Conservation (phyloP, 2,888 invertebrate species). For the Crepidodera aurea region DNA sequence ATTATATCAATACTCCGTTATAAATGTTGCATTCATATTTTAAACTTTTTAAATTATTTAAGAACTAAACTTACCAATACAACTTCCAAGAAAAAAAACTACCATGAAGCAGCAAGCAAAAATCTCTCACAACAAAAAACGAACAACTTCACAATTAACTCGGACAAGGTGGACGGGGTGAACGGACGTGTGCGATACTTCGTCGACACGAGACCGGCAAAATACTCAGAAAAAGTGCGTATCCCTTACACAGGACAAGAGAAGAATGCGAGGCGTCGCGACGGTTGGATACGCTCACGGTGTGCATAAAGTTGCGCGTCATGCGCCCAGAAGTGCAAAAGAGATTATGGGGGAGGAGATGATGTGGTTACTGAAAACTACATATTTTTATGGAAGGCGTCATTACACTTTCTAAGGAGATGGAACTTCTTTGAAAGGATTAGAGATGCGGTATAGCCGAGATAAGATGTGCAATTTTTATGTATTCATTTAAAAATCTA, state of each 20-base stretch:
- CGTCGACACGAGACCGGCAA: background rate
- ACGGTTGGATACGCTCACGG: background rate
- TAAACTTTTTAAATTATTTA: background rate
- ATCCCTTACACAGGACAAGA: background rate
- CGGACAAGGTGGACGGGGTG: background rate
- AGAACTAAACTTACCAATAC: too few relatives aligned
- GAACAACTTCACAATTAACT: background rate
- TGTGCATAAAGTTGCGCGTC: slow-evolving; percentile 16
- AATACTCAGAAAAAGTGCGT: background rate
- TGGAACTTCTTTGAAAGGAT: background rate
- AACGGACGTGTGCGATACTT: background rate
- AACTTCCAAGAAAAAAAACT: too few relatives aligned
- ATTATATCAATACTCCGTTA: too few relatives aligned
- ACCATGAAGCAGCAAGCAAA: too few relatives aligned
- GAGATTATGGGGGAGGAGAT: slow-evolving; percentile 20
- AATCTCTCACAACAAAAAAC: background rate
- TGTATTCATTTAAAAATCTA: too few relatives aligned
- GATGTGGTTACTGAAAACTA: slow-evolving; percentile 16
- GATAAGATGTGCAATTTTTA: too few relatives aligned
- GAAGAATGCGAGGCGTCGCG: slow-evolving; percentile 12
- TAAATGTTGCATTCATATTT: too few relatives aligned
- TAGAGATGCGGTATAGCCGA: too few relatives aligned
- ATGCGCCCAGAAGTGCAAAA: slow-evolving; percentile 12
- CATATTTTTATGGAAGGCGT: slow-evolving; percentile 1
- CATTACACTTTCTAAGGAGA: slow-evolving; percentile 2